Percentiles rank a stretch among this genome's conserved stretches.
Evolutionary conservation across 2,797 vertebrate species (phyloP).

Genomic region (Nyctalus aviator): DNA sequence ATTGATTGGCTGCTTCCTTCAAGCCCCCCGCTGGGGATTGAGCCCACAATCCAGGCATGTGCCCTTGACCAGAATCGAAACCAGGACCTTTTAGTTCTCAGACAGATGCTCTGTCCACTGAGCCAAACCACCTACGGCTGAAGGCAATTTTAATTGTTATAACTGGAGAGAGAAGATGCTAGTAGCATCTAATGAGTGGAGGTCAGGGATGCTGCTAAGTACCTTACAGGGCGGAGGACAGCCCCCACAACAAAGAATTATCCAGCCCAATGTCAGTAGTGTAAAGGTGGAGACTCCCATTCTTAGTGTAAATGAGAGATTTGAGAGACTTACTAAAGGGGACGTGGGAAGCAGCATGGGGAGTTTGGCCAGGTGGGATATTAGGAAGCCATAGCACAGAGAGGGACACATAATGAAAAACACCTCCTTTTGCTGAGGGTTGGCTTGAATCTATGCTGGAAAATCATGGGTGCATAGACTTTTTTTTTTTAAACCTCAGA

Average conservation of each 20-base stretch:
- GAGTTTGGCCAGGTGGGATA: background rate
- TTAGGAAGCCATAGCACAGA: background rate
- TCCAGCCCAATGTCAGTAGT: too few relatives aligned
- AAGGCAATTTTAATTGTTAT: background rate
- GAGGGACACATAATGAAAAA: background rate
- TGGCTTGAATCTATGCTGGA: background rate
- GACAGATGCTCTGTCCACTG: too few relatives aligned
- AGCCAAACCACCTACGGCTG: background rate
- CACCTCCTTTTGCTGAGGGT: background rate
- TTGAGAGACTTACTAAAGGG: background rate
- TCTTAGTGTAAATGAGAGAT: background rate
- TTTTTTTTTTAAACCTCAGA: background rate
- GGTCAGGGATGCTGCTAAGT: background rate
- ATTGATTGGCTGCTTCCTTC: too few relatives aligned
- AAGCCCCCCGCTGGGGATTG: too few relatives aligned
- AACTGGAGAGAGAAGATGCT: background rate
- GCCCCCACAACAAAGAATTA: background rate
- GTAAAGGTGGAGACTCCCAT: background rate
- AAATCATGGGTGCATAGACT: background rate
- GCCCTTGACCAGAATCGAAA: too few relatives aligned
- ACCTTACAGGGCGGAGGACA: background rate
- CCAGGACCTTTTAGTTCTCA: too few relatives aligned
- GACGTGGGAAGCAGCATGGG: background rate
- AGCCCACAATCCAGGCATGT: too few relatives aligned
- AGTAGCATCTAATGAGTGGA: background rate